Evolutionary conservation across 2,113 vertebrate species (phyloP).

Genomic region (Phoenicopterus ruber): DNA sequence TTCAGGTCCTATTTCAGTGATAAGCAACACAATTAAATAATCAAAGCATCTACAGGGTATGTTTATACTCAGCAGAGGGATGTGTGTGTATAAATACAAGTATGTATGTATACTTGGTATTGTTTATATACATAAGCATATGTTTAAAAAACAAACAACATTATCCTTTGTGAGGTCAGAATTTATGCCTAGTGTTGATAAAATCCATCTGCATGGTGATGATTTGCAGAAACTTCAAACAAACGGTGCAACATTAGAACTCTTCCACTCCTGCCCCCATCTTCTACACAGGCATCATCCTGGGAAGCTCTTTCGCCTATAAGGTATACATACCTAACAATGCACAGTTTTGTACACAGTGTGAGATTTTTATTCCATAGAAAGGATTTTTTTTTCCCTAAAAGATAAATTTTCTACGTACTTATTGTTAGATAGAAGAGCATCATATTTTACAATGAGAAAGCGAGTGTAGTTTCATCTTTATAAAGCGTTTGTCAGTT

Average conservation of each 20-base stretch:
- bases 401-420: background rate
- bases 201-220: background rate
- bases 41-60: background rate
- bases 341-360: background rate
- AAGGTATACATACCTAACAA: background rate
- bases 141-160: background rate
- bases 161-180: background rate
- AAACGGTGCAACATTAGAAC: background rate
- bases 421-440: background rate
- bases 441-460: background rate
- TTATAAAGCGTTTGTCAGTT: background rate
- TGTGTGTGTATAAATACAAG: background rate
- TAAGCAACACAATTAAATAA: background rate
- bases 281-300: background rate
- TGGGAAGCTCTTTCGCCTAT: background rate
- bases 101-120: background rate
- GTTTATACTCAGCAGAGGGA: background rate
- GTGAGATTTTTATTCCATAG: background rate
- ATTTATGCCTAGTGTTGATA: background rate
- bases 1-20: background rate
- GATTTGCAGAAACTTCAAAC: background rate
- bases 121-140: background rate
- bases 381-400: background rate
- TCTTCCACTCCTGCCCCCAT: background rate
- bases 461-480: background rate